A percentile compares a stretch with the other conserved stretches of the same genome.
These are phyloP conservation scores for Sinocyclocheilus anshuiensis DNA, from an alignment of 2,113 vertebrate species.

Conservation along the genomic window DNA sequence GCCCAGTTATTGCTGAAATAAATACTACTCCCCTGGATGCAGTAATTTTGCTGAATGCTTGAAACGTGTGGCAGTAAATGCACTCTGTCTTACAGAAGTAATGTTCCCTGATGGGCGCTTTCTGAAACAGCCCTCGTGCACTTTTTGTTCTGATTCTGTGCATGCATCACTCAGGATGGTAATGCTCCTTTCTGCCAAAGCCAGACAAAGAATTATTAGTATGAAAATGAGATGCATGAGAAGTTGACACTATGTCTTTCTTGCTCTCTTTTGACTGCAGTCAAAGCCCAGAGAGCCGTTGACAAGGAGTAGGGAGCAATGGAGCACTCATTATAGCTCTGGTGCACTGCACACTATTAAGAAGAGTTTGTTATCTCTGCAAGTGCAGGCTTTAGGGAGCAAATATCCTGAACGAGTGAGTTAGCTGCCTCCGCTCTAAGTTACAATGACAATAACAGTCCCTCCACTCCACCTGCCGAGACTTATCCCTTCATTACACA, in stretches of 20 bases:
- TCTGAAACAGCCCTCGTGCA: slow-evolving; percentile 12
- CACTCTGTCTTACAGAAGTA: slow-evolving; percentile 47
- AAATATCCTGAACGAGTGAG: slow-evolving; percentile 42
- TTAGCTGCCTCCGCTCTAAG: slow-evolving; percentile 48
- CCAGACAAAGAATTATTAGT: slow-evolving; percentile 53
- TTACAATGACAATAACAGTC: slow-evolving; percentile 56
- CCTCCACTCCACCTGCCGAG: slow-evolving; percentile 52
- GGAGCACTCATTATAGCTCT: slow-evolving; percentile 50
- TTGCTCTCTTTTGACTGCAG: slow-evolving; percentile 38
- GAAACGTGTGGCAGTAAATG: slow-evolving; percentile 51
- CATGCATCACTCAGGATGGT: slow-evolving; percentile 44
- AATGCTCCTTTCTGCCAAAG: slow-evolving; percentile 41
- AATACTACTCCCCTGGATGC: slow-evolving; percentile 57
- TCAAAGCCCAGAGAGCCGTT: slow-evolving; percentile 43
- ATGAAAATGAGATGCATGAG: slow-evolving; percentile 55
- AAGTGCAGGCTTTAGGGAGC: slow-evolving; percentile 46
- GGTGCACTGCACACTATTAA: slow-evolving; percentile 50
- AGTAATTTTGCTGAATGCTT: slow-evolving; percentile 55
- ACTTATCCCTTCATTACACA: slow-evolving; percentile 56
- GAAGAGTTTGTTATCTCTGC: slow-evolving; percentile 52
- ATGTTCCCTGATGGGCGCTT: slow-evolving; percentile 46
- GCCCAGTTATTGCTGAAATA: slow-evolving; percentile 58
- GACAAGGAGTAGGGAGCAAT: slow-evolving; percentile 47
- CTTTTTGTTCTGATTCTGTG: slow-evolving; percentile 44
- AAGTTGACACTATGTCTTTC: slow-evolving; percentile 38